These are phyloP conservation scores for Scomberomorus guttatus DNA, from an alignment of 2,797 vertebrate genomes.

Conservation along the genomic window DNA sequence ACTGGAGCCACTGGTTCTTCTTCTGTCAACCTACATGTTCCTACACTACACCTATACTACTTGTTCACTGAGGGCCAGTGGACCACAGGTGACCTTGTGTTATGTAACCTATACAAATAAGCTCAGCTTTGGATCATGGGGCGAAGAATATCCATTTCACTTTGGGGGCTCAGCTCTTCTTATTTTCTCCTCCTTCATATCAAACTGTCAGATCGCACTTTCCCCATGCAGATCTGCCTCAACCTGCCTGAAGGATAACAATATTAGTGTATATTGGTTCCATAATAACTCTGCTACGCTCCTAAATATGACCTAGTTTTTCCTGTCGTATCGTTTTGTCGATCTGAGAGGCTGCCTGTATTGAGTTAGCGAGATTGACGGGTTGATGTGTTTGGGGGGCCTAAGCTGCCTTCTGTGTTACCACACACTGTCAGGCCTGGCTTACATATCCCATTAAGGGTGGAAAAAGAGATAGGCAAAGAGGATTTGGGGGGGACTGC, in stretches of 20 bases:
- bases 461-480: slow-evolving; percentile 27
- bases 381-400: slow-evolving; percentile 42
- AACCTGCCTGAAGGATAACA: slow-evolving; percentile 48
- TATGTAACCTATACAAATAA: slow-evolving; percentile 53
- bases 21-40: background rate
- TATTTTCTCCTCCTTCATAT: slow-evolving; percentile 48
- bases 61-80: slow-evolving; percentile 27
- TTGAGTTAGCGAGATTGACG: slow-evolving; percentile 72
- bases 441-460: slow-evolving; percentile 54
- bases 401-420: slow-evolving; percentile 56
- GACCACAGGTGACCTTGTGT: slow-evolving; percentile 50
- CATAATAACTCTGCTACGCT: slow-evolving; percentile 51
- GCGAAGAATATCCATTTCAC: slow-evolving; percentile 56
- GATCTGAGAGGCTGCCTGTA: slow-evolving; percentile 66
- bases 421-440: slow-evolving; percentile 60
- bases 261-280: slow-evolving; percentile 59
- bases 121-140: slow-evolving; percentile 41
- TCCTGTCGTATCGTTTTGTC: slow-evolving; percentile 46
- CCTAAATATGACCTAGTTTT: slow-evolving; percentile 62
- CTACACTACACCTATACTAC: no score
- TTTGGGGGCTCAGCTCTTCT: slow-evolving; percentile 28
- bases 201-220: slow-evolving; percentile 51
- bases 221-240: slow-evolving; percentile 44
- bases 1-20: background rate
- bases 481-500: slow-evolving; percentile 11